Evolutionary conservation across 1,140 invertebrate species (phyloP).

Genomic region (Cryptotermes secundus): DNA sequence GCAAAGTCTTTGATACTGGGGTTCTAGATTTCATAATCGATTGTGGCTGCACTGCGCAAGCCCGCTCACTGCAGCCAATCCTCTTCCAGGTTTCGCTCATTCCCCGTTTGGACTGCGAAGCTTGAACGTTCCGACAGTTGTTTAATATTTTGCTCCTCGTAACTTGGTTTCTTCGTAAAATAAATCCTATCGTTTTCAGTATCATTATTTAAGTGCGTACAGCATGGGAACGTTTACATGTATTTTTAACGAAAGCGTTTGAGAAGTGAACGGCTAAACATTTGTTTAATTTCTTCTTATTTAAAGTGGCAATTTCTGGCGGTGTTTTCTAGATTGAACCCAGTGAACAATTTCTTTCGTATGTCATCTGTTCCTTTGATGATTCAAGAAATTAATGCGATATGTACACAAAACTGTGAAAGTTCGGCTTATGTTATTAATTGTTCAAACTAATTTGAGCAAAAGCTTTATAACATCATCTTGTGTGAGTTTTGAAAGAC

Average conservation of each 20-base stretch:
- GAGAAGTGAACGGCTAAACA: background rate
- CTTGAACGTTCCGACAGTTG: background rate
- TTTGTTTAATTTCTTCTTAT: background rate
- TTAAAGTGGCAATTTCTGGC: background rate
- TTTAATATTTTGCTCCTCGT: background rate
- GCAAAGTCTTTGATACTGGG: constrained; percentile 18
- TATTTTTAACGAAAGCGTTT: background rate
- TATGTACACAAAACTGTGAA: background rate
- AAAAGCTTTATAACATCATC: background rate
- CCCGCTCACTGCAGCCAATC: background rate
- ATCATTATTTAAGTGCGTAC: background rate
- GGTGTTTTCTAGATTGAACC: background rate
- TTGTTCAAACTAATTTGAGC: background rate
- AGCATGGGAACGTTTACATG: background rate
- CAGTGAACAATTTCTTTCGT: background rate
- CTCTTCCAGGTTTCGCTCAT: background rate
- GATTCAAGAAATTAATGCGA: background rate
- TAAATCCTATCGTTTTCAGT: background rate
- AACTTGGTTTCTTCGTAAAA: constrained; percentile 1
- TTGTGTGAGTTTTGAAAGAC: background rate
- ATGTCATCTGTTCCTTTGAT: background rate
- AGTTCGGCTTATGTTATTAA: background rate
- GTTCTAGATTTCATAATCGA: background rate
- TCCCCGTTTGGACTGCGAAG: background rate
- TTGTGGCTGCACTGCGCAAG: background rate